Percentiles rank a stretch among this genome's conserved stretches.
Conservation (phyloP, 2,113 vertebrate species). For the Salvelinus fontinalis region DNA sequence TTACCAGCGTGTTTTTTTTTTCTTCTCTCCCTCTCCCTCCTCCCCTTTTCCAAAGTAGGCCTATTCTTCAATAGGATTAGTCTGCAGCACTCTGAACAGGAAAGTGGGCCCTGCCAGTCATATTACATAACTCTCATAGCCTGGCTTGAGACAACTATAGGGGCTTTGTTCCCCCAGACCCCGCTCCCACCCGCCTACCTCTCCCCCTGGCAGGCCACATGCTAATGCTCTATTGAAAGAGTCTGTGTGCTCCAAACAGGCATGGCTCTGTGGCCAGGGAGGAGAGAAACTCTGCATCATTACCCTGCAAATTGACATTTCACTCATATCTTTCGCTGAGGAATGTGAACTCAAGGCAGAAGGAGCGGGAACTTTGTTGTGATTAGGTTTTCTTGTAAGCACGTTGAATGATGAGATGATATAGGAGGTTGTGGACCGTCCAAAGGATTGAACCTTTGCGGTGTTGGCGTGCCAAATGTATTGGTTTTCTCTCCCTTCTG, state of each 20-base stretch:
- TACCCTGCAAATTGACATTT: slow-evolving; percentile 64
- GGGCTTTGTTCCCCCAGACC: slow-evolving; percentile 74
- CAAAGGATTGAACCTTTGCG: not conserved
- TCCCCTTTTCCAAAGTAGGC: slow-evolving; percentile 51
- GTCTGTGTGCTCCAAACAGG: slow-evolving; percentile 76
- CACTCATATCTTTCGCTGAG: slow-evolving; percentile 54
- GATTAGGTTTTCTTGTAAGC: slow-evolving; percentile 18
- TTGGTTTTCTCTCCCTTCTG: too few relatives aligned
- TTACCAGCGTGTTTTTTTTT: slow-evolving; percentile 17
- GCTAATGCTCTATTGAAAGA: slow-evolving; percentile 71
- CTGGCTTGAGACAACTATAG: slow-evolving; percentile 77
- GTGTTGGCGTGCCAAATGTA: too few relatives aligned
- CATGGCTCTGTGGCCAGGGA: slow-evolving; percentile 64
- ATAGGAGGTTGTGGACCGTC: not conserved
- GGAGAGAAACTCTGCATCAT: slow-evolving; percentile 56
- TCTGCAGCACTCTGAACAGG: slow-evolving; percentile 67
- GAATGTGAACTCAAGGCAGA: slow-evolving; percentile 56
- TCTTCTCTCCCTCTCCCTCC: slow-evolving; percentile 25
- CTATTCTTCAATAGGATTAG: slow-evolving; percentile 72
- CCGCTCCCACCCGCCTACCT: slow-evolving; percentile 59
- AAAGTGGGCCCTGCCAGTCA: slow-evolving; percentile 76
- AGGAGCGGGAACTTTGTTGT: slow-evolving; percentile 13
- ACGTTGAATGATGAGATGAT: slow-evolving; percentile 17
- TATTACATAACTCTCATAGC: slow-evolving; percentile 80
- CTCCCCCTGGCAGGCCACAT: slow-evolving; percentile 66